Conservation (phyloP, 2,888 invertebrate genomes). For the Urechis unicinctus region DNA sequence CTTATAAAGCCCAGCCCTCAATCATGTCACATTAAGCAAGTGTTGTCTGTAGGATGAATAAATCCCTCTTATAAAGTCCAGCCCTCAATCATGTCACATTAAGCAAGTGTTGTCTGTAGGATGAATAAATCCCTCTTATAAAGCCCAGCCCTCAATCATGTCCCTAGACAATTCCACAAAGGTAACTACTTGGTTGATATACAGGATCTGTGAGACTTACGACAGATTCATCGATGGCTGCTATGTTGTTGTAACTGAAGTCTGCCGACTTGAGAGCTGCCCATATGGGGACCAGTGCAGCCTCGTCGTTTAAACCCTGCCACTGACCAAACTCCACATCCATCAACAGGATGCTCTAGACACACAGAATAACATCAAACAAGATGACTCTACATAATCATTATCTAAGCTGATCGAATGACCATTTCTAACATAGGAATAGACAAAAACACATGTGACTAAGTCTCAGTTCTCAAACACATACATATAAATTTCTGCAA, state of each 20-base stretch:
- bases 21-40: neutral
- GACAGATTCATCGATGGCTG: constrained; percentile 73
- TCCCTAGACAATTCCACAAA: neutral
- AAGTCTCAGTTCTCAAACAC: too few species aligned
- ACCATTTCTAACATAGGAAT: too few species aligned
- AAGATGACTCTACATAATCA: too few species aligned
- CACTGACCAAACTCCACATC: constrained; percentile 60
- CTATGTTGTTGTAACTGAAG: constrained; percentile 72
- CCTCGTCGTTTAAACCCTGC: constrained; percentile 55
- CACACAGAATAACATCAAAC: neutral
- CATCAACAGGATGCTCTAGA: constrained; percentile 69
- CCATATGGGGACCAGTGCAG: constrained; percentile 51
- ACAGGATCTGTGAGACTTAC: constrained; percentile 53
- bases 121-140: neutral
- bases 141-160: neutral
- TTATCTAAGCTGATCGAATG: neutral
- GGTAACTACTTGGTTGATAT: neutral
- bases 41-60: neutral
- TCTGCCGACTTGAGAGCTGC: constrained; percentile 62
- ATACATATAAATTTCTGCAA: too few species aligned
- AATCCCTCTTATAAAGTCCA: neutral
- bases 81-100: neutral
- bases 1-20: neutral
- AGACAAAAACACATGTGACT: too few species aligned
- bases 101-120: neutral